phyloP scores from a whole-genome alignment of 1,140 invertebrate genomes.

The Rhopalosiphum maidis region DNA sequence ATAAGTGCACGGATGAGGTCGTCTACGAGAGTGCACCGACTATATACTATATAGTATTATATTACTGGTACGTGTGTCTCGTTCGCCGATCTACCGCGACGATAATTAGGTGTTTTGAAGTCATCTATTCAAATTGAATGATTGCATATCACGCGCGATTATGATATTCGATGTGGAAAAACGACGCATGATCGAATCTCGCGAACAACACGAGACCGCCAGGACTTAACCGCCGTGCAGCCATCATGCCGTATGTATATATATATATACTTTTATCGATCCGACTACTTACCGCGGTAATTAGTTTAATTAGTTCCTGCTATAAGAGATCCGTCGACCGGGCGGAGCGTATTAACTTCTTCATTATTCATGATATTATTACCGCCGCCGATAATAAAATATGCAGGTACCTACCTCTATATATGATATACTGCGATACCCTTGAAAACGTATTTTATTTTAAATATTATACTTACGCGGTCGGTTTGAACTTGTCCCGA shows the following conservation, averaged over 20 bases:
- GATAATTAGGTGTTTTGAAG: constrained; percentile 6
- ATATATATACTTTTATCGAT: not conserved
- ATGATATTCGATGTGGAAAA: not conserved
- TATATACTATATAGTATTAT: too few relatives aligned
- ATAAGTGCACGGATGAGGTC: not conserved
- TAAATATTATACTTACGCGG: not conserved
- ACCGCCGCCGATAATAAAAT: not conserved
- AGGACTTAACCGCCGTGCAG: not conserved
- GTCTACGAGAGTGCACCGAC: not conserved
- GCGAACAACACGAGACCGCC: not conserved
- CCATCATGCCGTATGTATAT: not conserved
- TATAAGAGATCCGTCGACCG: not conserved
- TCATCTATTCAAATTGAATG: not conserved
- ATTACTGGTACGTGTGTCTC: not conserved
- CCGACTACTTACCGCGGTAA: not conserved
- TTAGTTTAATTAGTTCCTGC: constrained; percentile 19
- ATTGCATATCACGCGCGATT: not conserved
- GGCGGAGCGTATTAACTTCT: not conserved
- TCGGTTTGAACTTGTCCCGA: not conserved
- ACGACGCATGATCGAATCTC: not conserved
- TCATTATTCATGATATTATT: not conserved
- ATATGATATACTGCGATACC: not conserved
- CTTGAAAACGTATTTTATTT: not conserved
- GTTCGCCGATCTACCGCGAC: not conserved
- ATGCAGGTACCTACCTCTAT: too few relatives aligned